Conservation (phyloP, 2,797 vertebrate genomes). For the Clarias pachynema region DNA sequence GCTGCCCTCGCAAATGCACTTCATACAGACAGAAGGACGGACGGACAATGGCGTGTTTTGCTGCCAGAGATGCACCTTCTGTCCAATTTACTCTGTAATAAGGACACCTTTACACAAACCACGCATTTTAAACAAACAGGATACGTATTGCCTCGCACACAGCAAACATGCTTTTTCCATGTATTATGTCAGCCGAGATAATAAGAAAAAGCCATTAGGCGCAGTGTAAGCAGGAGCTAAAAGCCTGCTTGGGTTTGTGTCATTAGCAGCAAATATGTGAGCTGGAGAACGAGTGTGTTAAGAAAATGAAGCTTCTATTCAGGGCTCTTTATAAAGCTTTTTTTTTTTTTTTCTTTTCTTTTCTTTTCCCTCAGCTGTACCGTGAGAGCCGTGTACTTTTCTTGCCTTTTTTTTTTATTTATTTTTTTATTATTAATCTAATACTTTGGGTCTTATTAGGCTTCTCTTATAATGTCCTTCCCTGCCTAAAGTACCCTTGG, state of each 20-base stretch:
- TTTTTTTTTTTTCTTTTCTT: too few relatives aligned
- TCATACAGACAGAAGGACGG: not conserved
- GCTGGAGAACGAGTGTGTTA: conserved; percentile 15
- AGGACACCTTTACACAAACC: conserved; percentile 33
- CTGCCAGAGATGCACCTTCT: not conserved
- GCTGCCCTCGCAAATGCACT: not conserved
- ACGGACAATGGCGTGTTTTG: not conserved
- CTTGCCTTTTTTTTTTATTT: conserved; percentile 7
- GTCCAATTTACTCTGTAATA: conserved; percentile 26
- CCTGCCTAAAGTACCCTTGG: conserved; percentile 11
- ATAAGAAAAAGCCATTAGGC: conserved; percentile 48
- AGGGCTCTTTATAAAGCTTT: conserved; percentile 14
- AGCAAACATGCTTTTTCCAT: conserved; percentile 27
- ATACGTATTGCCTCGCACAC: not conserved
- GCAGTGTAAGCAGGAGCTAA: conserved; percentile 45
- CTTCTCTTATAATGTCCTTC: conserved; percentile 27
- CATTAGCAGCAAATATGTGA: conserved; percentile 34
- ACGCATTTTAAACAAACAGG: not conserved
- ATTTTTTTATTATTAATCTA: conserved; percentile 17
- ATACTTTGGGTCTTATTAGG: conserved; percentile 36
- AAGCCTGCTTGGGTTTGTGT: conserved; percentile 36
- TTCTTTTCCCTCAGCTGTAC: not conserved
- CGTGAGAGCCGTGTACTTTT: not conserved
- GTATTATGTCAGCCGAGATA: conserved; percentile 46
- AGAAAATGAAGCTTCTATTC: conserved; percentile 32